Conservation (phyloP, 2,888 invertebrate species). For the Polyommatus icarus region DNA sequence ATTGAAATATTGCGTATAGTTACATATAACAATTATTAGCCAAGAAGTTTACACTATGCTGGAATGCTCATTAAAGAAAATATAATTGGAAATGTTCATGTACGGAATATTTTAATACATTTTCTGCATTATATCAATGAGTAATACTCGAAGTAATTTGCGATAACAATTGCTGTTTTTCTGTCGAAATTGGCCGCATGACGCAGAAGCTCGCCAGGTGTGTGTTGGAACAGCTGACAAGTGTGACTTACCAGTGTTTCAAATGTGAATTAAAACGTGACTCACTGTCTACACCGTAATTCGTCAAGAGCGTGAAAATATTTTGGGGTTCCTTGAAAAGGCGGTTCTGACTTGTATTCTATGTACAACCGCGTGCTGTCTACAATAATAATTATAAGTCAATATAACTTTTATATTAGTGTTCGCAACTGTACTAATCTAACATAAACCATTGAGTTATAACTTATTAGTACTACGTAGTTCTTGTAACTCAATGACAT, state of each 20-base stretch:
- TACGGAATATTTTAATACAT: neutral
- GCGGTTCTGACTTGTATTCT: neutral
- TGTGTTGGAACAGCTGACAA: conserved; percentile 60
- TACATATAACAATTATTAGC: neutral
- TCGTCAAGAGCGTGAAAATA: neutral
- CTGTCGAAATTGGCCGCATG: conserved; percentile 66
- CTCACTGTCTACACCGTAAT: neutral
- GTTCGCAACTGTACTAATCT: neutral
- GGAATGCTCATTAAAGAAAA: neutral
- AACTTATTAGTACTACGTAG: too few species aligned
- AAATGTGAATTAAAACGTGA: neutral
- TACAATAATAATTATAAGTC: too few species aligned
- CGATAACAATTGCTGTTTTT: conserved; percentile 47
- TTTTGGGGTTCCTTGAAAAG: neutral
- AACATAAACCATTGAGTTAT: too few species aligned
- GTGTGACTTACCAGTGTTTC: conserved; percentile 39
- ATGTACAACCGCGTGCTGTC: neutral
- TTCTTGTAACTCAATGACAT: too few species aligned
- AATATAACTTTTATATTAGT: too few species aligned
- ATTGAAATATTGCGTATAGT: neutral
- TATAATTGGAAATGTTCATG: neutral
- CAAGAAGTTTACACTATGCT: neutral
- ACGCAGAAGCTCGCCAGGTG: conserved; percentile 63
- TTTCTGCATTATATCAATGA: conserved; percentile 2
- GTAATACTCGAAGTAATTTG: conserved; percentile 49